Percentiles rank a stretch among this genome's conserved stretches.
Evolutionary conservation across 2,113 vertebrate species (phyloP).

Genomic region (Spheniscus mendiculus): DNA sequence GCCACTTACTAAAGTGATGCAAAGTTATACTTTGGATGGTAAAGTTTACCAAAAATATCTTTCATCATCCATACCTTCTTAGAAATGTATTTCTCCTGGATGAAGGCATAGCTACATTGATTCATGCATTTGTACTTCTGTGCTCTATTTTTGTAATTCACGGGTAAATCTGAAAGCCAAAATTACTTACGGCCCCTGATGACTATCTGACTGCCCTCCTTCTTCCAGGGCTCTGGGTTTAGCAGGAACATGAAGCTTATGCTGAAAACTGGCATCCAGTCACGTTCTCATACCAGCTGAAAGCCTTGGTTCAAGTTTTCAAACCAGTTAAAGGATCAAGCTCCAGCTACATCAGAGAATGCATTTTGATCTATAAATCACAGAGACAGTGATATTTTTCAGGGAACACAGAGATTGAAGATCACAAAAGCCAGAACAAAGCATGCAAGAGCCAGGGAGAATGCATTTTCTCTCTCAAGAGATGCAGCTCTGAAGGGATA

Average conservation of each 20-base stretch:
- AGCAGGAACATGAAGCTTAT: not conserved
- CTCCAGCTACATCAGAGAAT: slow-evolving; percentile 6
- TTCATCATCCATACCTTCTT: not conserved
- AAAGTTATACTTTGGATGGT: not conserved
- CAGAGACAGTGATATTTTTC: slow-evolving; percentile 31
- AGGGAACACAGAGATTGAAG: slow-evolving; percentile 16
- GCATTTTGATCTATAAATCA: slow-evolving; percentile 61
- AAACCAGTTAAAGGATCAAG: slow-evolving; percentile 42
- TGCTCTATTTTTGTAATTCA: not conserved
- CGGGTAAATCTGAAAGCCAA: not conserved
- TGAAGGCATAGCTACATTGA: not conserved
- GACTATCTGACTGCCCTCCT: not conserved
- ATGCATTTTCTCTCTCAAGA: not conserved
- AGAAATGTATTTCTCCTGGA: not conserved
- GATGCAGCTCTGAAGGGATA: not conserved
- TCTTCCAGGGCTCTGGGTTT: not conserved
- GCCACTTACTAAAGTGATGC: not conserved
- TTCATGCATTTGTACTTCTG: not conserved
- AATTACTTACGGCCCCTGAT: not conserved
- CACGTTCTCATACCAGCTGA: not conserved
- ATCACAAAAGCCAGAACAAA: slow-evolving; percentile 66
- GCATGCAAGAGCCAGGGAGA: slow-evolving; percentile 14
- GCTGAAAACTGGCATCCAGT: not conserved
- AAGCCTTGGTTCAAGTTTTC: slow-evolving; percentile 13
- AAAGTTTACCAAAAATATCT: not conserved